phyloP scores from a whole-genome alignment of 1,140 invertebrate genomes.

The Mizuhopecten yessoensis region DNA sequence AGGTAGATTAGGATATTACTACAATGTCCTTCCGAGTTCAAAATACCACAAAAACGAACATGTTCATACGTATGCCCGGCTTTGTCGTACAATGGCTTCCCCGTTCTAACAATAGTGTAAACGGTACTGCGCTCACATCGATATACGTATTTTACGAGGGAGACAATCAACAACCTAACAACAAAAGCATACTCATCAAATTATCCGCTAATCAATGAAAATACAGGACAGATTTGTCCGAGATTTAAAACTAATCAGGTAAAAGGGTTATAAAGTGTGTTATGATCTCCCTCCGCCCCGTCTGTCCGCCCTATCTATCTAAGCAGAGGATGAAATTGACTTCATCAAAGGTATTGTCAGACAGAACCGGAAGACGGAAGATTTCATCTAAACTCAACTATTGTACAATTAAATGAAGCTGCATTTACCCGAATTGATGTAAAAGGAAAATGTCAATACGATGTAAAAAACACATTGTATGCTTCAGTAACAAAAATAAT shows the following conservation, averaged over 20 bases:
- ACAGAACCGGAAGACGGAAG: background rate
- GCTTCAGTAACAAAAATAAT: too few species aligned
- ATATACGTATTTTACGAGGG: background rate
- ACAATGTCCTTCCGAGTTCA: too few species aligned
- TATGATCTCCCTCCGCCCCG: background rate
- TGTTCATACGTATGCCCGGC: background rate
- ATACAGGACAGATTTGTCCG: background rate
- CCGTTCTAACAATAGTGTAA: background rate
- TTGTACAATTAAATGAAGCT: background rate
- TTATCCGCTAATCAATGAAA: constrained; percentile 3
- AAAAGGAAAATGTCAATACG: too few species aligned
- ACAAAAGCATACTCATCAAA: background rate
- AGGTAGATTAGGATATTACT: too few species aligned
- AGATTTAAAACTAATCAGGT: constrained; percentile 1
- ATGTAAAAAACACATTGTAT: too few species aligned
- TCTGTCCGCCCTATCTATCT: background rate
- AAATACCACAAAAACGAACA: too few species aligned
- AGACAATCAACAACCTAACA: background rate
- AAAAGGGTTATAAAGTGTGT: background rate
- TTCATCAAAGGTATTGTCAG: background rate
- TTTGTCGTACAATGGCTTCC: background rate
- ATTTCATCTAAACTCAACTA: background rate
- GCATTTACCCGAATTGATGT: background rate
- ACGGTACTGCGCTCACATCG: background rate
- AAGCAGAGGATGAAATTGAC: background rate